phyloP scores from a whole-genome alignment of 2,113 vertebrate species.

The Myrmecobius fasciatus region DNA sequence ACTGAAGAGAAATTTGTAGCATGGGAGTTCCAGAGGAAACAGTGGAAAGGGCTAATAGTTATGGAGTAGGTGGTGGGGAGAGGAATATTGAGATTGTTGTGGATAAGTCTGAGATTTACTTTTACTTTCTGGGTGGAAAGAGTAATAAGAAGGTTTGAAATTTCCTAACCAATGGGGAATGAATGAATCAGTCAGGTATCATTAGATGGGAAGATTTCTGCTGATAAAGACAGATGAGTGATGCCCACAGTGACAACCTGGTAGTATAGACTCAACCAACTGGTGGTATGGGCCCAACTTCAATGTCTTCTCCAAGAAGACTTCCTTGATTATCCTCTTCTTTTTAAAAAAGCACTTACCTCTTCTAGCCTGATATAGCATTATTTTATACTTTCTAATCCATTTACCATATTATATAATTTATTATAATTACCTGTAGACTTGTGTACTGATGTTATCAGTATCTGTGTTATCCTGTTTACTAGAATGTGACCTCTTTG shows the following conservation, averaged over 20 bases:
- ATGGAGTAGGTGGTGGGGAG: not conserved
- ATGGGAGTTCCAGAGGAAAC: not conserved
- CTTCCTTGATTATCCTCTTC: not conserved
- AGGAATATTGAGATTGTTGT: not conserved
- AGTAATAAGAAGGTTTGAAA: not conserved
- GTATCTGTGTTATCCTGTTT: not conserved
- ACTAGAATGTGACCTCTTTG: not conserved
- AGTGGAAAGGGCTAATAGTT: not conserved
- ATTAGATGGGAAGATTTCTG: not conserved
- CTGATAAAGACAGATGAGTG: not conserved
- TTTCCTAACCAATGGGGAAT: not conserved
- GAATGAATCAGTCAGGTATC: not conserved
- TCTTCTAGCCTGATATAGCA: not conserved
- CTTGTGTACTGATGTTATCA: not conserved
- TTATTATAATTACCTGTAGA: not conserved
- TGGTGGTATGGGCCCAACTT: too few species aligned
- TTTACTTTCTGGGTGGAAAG: not conserved
- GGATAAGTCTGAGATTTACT: not conserved
- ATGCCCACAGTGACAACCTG: not conserved
- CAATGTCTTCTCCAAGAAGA: not conserved
- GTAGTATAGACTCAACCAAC: not conserved
- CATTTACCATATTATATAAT: not conserved
- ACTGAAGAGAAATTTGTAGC: not conserved
- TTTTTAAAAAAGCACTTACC: not conserved
- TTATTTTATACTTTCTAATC: not conserved